Evolutionary conservation across 1,140 invertebrate genomes (phyloP), one percentile per base, ranked within the genome.

Genomic region (Coenobita brevimanus): DNA sequence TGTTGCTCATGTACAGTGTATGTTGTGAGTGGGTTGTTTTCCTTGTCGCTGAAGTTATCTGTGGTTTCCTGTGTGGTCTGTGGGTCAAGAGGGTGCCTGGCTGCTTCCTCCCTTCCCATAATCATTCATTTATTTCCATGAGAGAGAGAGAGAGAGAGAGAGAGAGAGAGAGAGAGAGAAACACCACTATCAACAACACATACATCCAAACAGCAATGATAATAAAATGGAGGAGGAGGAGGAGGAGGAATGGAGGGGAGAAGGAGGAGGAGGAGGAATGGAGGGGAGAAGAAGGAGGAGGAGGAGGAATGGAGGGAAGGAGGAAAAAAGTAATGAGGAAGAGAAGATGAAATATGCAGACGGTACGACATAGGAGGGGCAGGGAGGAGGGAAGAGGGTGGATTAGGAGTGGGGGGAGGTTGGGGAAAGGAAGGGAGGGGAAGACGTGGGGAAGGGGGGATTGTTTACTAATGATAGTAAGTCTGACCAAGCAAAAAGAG

Each of bases 91-190:
- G n/a, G n/a, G n/a, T n/a, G n/a, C n/a, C n/a, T n/a, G n/a, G n/a
- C n/a, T n/a, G n/a, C n/a, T n/a, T n/a, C n/a, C n/a, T n/a, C n/a
- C n/a, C n/a, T n/a, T n/a, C n/a, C n/a, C n/a, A n/a, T n/a, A n/a
- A n/a, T n/a, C n/a, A n/a, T n/a, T n/a, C n/a, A n/a, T n/a, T n/a
- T n/a, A n/a, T n/a, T n/a, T n/a, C n/a, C n/a, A n/a, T n/a, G n/a
- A n/a, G 54, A 57, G 54, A 57, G 54, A 57, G 54, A 57, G 54
- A 57, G 54, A 57, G 54, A 57, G 54, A 57, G 54, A 57, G 54
- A 57, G 54, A 57, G 54, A 57, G 54, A 57, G 54, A 57, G 54
- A 57, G 54, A 57, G 54, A 57, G n/a, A 13, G n/a, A 57, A 13
- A 10, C 13, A 57, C 13, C 13, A 10, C 13, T 10, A 57, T 13